A percentile compares a stretch with the other conserved stretches of the same genome.
Conservation (phyloP, 2,797 vertebrate species). For the Enteromius fasciolatus region DNA sequence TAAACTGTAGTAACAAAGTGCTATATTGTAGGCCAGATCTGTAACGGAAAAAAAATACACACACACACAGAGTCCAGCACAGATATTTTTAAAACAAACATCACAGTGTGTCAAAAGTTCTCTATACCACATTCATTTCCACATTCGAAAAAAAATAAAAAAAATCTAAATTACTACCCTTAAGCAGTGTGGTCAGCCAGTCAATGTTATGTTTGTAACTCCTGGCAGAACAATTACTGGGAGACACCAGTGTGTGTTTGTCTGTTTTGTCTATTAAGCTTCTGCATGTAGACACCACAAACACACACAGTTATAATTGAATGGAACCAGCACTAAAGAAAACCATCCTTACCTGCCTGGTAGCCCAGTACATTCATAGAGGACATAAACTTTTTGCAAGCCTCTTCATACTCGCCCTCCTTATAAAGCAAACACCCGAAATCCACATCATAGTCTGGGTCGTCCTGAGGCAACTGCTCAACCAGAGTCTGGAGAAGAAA, state of each 20-base stretch:
- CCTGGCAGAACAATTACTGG: conserved; percentile 18
- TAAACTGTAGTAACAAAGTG: conserved; percentile 87
- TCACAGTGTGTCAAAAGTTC: background rate
- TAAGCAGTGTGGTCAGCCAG: conserved; percentile 18
- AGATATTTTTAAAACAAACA: conserved; percentile 33
- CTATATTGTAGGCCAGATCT: conserved; percentile 92
- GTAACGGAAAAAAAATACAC: conserved; percentile 18
- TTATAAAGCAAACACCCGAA: conserved; percentile 91
- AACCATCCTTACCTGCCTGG: conserved; percentile 76
- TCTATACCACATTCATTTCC: conserved; percentile 47
- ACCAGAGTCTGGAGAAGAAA: conserved; percentile 79
- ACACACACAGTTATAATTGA: background rate
- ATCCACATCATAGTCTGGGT: conserved; percentile 86
- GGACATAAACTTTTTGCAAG: conserved; percentile 84
- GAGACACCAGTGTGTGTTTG: conserved; percentile 18
- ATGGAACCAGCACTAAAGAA: conserved; percentile 9
- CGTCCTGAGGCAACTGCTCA: conserved; percentile 86
- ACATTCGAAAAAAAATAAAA: background rate
- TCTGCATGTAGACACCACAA: conserved; percentile 19
- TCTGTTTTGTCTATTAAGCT: conserved; percentile 15
- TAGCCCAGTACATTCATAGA: conserved; percentile 89
- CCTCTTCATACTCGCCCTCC: conserved; percentile 88
- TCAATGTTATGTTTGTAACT: conserved; percentile 41
- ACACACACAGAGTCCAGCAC: background rate
- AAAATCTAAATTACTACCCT: conserved; percentile 53